Evolutionary conservation across 2,113 vertebrate species (phyloP), one percentile per base, ranked within the genome.

Genomic region (Pardalotus punctatus): DNA sequence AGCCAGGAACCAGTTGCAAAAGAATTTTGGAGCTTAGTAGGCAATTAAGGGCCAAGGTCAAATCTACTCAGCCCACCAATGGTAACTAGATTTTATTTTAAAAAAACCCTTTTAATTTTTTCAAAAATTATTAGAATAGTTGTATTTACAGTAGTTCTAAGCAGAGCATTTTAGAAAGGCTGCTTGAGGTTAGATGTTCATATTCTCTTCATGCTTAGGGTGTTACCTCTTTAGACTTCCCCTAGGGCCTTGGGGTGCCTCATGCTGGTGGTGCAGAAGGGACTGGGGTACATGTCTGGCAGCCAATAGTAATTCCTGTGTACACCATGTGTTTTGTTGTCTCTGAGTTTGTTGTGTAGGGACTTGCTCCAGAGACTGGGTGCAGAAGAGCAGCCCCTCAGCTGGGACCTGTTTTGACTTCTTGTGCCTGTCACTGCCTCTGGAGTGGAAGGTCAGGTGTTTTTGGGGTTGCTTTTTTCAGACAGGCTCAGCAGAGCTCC

Each of bases 331-430:
- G 1, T 74, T 33, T 36, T 35, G 3, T 7, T 54, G 18, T 54
- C 38, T 40, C 27, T 0, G 1, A 43, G 43, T 45, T 17, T 56
- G 17, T 58, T 43, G 14, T 8, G 7, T 5, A 22, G 33, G 10
- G 58, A 28, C n/a, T n/a, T 25, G 5, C 38, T 14, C 54, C 45
- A 90, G 60, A 54, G 29, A 25, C 33, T 23, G 5, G 0, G 13
- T 15, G 12, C 29, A 17, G 60, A 73, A 58, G 20, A 66, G 35
- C 74, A 85, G 48, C 36, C 42, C 47, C 48, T 53, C 51, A 53
- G 35, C 51, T 56, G 65, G 40, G 11, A 12, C 51, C 27, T 51
- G 9, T n/a, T 86, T 19, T 5, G 10, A 3, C 6, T 24, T 43
- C 38, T 50, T 61, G 58, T 71, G 27, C 38, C 33, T 70, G 20